A percentile compares a stretch with the other conserved stretches of the same genome.
Conservation (phyloP, 2,113 vertebrate species). For the zebrafish (Danio rerio) region GRCz12tu NC_133178.1:154001-154500, state of each 20-base stretch:
- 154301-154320: constrained; percentile 47
- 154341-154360: constrained; percentile 38
- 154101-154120: neutral
- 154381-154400: constrained; percentile 68
- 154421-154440: constrained; percentile 64
- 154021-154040: constrained; percentile 98
- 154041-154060: constrained; percentile 77
- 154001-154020: constrained; percentile 86
- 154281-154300: constrained; percentile 16
- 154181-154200: constrained; percentile 98
- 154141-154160: constrained; percentile 80
- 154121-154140: neutral
- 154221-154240: constrained; percentile 89
- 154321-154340: constrained; percentile 53
- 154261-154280: constrained; percentile 26
- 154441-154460: constrained; percentile 30
- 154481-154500: neutral
- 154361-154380: constrained; percentile 17
- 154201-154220: constrained; percentile 96
- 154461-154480: constrained; percentile 2
- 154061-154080: neutral
- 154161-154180: constrained; percentile 98
- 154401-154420: constrained; percentile 66
- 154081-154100: too few relatives aligned
- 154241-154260: constrained; percentile 52